These are phyloP conservation scores for Hystrix cristata DNA, from an alignment of 2,113 vertebrate species.

Conservation along the genomic window DNA sequence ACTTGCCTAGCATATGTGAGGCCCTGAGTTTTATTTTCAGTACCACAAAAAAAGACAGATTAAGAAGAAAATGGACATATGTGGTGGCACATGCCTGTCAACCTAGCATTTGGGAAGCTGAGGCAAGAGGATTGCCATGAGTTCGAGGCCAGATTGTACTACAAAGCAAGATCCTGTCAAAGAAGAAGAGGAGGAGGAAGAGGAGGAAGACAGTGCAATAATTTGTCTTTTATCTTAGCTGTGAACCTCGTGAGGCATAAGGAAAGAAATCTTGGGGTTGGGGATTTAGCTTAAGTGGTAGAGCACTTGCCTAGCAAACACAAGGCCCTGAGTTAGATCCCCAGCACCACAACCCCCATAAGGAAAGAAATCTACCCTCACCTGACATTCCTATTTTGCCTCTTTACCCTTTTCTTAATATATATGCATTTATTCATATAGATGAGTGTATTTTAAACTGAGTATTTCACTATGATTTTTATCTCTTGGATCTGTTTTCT, in stretches of 20 bases:
- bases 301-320: no score
- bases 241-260: background rate
- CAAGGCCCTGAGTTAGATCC: no score
- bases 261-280: background rate
- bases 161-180: background rate
- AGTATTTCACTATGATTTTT: slow-evolving; percentile 40
- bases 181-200: no score
- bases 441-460: background rate
- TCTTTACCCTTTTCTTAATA: background rate
- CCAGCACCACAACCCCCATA: background rate
- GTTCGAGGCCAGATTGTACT: background rate
- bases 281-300: no score
- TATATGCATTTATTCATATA: background rate
- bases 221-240: background rate
- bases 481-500: background rate
- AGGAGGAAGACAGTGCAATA: background rate
- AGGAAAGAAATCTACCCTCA: background rate
- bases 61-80: background rate
- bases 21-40: background rate
- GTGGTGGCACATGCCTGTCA: background rate
- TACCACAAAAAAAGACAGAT: background rate
- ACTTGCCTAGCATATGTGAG: no score
- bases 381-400: background rate
- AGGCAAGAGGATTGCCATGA: background rate
- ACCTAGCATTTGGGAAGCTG: background rate